phyloP scores from a whole-genome alignment of 2,113 vertebrate genomes.

The Syngnathus typhle region DNA sequence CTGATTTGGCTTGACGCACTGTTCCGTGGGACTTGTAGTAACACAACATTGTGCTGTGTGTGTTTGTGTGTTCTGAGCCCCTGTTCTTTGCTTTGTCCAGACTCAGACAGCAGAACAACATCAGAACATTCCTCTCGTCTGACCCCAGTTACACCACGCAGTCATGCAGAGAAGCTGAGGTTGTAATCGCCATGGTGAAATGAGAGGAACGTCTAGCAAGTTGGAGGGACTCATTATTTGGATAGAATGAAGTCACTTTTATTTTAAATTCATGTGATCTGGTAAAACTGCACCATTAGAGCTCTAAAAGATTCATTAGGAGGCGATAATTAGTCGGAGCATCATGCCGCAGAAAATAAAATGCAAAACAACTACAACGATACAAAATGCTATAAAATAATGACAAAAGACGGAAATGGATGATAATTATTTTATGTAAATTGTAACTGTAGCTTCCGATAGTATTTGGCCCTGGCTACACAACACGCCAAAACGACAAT shows the following conservation, averaged over 20 bases:
- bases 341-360: too few species aligned
- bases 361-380: too few species aligned
- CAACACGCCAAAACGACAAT: not conserved
- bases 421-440: too few species aligned
- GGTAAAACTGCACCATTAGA: too few species aligned
- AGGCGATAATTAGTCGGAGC: too few species aligned
- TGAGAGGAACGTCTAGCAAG: slow-evolving; percentile 15
- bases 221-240: not conserved
- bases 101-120: slow-evolving; percentile 57
- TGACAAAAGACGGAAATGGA: too few species aligned
- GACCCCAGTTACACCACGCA: slow-evolving; percentile 43
- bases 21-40: slow-evolving; percentile 28
- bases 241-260: not conserved
- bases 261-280: not conserved
- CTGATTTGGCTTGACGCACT: slow-evolving; percentile 52
- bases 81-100: slow-evolving; percentile 35
- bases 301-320: too few species aligned
- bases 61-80: slow-evolving; percentile 33
- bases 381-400: too few species aligned
- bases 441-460: too few species aligned
- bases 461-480: too few species aligned
- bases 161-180: slow-evolving; percentile 29
- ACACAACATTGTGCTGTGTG: slow-evolving; percentile 21
- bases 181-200: slow-evolving; percentile 18
- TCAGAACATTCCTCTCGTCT: slow-evolving; percentile 48